Percentiles rank a stretch among this genome's conserved stretches.
Conservation (phyloP, 2,888 invertebrate genomes). For the Papilio gigon region DNA sequence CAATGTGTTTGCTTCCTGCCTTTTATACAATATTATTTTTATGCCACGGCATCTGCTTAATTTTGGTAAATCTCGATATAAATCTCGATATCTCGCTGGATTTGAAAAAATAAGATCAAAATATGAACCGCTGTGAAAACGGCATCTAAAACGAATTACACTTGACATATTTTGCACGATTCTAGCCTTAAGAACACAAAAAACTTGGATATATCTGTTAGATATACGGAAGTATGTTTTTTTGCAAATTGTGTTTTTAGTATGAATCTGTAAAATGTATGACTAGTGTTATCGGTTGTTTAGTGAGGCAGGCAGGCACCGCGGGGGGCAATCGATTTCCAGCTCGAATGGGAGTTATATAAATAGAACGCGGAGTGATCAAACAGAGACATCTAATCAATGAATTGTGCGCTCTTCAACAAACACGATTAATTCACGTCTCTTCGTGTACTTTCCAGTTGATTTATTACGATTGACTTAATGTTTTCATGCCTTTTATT, state of each 20-base stretch:
- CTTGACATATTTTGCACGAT: no score
- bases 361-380: slow-evolving; percentile 53
- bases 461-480: slow-evolving; percentile 27
- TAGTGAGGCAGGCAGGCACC: slow-evolving; percentile 26
- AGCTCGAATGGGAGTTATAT: slow-evolving; percentile 51
- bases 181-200: no score
- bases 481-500: slow-evolving; percentile 3
- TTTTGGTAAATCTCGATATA: no score
- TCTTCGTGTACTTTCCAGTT: slow-evolving; percentile 39
- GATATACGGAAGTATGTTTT: no score
- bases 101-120: neutral
- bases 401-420: slow-evolving; percentile 48
- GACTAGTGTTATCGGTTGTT: neutral
- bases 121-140: no score
- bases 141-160: no score
- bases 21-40: neutral
- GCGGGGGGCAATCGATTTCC: slow-evolving; percentile 52
- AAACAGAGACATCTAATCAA: slow-evolving; percentile 53
- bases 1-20: slow-evolving; percentile 9
- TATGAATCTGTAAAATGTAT: neutral
- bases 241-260: neutral
- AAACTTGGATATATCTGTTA: no score
- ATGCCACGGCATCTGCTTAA: neutral
- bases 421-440: slow-evolving; percentile 43
- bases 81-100: no score